Conservation (phyloP, 2,113 vertebrate genomes). For the Falco punctatus region DNA sequence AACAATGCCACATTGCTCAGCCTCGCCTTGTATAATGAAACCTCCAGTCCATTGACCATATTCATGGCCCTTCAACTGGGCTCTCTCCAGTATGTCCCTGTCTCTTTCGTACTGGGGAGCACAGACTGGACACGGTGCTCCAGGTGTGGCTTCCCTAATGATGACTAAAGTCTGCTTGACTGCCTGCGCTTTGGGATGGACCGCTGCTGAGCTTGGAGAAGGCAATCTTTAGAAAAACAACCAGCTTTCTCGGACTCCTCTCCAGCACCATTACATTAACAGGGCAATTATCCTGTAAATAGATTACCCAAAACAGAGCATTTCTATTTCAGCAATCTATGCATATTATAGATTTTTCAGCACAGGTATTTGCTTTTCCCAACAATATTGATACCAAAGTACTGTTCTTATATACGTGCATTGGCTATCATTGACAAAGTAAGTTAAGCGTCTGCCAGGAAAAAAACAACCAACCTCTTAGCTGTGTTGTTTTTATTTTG, state of each 20-base stretch:
- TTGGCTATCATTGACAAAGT: not conserved
- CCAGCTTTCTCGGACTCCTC: not conserved
- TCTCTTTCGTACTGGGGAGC: not conserved
- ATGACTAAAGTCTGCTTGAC: not conserved
- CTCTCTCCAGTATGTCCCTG: not conserved
- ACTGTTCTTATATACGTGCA: not conserved
- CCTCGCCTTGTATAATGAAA: not conserved
- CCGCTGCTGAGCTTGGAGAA: not conserved
- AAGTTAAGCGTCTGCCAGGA: not conserved
- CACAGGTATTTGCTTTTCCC: not conserved
- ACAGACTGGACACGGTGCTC: not conserved
- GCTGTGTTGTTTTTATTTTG: not conserved
- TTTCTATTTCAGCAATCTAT: not conserved
- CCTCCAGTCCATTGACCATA: not conserved
- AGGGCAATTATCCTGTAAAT: not conserved
- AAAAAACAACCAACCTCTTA: not conserved
- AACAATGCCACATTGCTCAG: not conserved
- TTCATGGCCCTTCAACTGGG: not conserved
- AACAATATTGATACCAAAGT: not conserved
- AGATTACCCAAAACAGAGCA: not conserved
- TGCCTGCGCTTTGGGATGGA: not conserved
- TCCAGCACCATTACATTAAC: not conserved
- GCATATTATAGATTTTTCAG: not conserved
- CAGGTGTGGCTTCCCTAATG: not conserved
- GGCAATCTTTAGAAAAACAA: not conserved